Conservation (phyloP, 2,797 vertebrate genomes). For the Ctenopoma kingsleyae region DNA sequence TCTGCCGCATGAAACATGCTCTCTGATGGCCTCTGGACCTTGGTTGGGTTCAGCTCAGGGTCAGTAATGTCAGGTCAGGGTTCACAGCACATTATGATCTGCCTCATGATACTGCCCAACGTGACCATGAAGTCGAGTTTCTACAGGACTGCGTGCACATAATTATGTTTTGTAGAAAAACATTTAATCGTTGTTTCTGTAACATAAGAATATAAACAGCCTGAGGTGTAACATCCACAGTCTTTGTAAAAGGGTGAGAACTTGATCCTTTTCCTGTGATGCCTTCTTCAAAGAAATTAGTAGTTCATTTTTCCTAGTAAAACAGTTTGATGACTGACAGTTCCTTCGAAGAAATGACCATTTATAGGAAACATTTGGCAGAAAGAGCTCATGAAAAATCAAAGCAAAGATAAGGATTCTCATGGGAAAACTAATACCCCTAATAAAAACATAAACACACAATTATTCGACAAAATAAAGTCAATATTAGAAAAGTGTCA, state of each 20-base stretch:
- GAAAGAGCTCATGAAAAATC: slow-evolving; percentile 14
- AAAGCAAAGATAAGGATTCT: slow-evolving; percentile 8
- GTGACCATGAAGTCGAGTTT: neutral
- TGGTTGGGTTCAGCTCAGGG: slow-evolving; percentile 60
- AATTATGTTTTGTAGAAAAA: neutral
- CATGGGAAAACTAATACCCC: slow-evolving; percentile 11
- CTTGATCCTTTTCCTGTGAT: slow-evolving; percentile 5
- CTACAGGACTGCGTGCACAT: neutral
- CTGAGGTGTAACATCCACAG: neutral
- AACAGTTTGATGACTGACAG: slow-evolving; percentile 20
- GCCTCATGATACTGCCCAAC: slow-evolving; percentile 58
- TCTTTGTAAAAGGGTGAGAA: slow-evolving; percentile 3
- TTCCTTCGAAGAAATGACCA: slow-evolving; percentile 38
- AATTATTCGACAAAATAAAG: slow-evolving; percentile 19
- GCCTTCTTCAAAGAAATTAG: slow-evolving; percentile 9
- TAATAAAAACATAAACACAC: slow-evolving; percentile 6
- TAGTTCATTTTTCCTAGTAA: slow-evolving; percentile 2
- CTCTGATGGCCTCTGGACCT: slow-evolving; percentile 54
- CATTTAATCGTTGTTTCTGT: neutral
- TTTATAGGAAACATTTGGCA: slow-evolving; percentile 47
- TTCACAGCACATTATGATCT: slow-evolving; percentile 38
- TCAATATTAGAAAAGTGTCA: slow-evolving; percentile 15
- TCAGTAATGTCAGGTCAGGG: slow-evolving; percentile 58
- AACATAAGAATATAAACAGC: slow-evolving; percentile 6
- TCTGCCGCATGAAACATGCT: slow-evolving; percentile 54